Evolutionary conservation across 2,888 invertebrate species (phyloP), one percentile per base, ranked within the genome.

Genomic region (Timandra comae): DNA sequence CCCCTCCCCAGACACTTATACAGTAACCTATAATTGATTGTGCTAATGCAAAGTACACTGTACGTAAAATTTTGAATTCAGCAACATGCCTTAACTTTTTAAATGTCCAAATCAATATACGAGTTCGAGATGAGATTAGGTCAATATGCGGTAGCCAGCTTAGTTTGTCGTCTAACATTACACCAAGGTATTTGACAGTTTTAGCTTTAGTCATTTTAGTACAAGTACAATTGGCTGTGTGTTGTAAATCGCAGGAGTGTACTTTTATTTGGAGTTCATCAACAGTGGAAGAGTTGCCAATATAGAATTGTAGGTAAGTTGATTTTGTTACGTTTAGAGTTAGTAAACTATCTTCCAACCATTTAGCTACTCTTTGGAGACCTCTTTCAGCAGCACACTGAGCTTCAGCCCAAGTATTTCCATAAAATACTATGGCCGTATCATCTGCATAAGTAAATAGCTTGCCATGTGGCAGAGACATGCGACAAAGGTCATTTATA

Each of bases 361-460:
- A 43, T 7, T 21, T 19, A 6, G 25, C 30, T 1, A 43, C 27
- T 2, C 2, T 7, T 7, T 12, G 5, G 0, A 46, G 19, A 6
- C 30, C 39, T 3, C 1, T 7, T 28, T 46, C 38, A 5, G 37
- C 33, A 3, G 3, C 6, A 3, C 1, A 2, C 13, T 32, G 24
- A 5, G 33, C 31, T 0, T 26, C 13, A 8, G 30, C 8, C 43
- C 41, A 43, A 2, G 29, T 27, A 1, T 22, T 6, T 2, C 30
- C 38, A 12, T 26, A 2, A 19, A 46, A 26, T 0, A 46, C n/a
- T 3, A 45, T 7, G 2, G 33, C 46, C 1, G 46, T 43, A n/a
- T 46, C 43, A 22, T 46, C 43, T 3, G 46, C 41, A 19, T 35
- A 46, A 0, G 39, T 22, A 3, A 38, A 20, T 7, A 43, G 32